Conservation (phyloP, 1,140 invertebrate genomes). For the Brachionus plicatilis region DNA sequence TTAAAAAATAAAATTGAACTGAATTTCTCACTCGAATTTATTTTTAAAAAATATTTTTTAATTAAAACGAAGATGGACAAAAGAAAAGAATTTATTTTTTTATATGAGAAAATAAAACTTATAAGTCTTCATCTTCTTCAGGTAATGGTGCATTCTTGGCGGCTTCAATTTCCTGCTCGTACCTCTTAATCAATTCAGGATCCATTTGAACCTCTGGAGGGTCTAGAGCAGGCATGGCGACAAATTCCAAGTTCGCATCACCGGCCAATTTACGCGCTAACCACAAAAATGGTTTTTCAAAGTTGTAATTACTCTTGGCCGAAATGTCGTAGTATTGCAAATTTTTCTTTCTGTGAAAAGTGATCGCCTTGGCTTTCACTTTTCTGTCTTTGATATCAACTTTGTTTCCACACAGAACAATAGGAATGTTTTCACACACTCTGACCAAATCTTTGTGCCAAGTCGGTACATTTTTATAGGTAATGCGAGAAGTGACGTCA, state of each 20-base stretch:
- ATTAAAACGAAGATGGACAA: background rate
- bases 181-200: slow-evolving; percentile 85
- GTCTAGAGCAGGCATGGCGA: slow-evolving; percentile 93
- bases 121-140: slow-evolving; percentile 39
- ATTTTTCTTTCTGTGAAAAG: slow-evolving; percentile 95
- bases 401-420: slow-evolving; percentile 69
- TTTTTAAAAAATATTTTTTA: slow-evolving; percentile 11
- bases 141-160: slow-evolving; percentile 35
- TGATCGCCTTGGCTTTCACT: slow-evolving; percentile 98
- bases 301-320: slow-evolving; percentile 99
- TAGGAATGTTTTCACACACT: slow-evolving; percentile 98
- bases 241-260: slow-evolving; percentile 97
- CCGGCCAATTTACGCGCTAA: slow-evolving; percentile 88
- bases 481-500: slow-evolving; percentile 96
- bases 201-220: slow-evolving; percentile 98
- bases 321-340: slow-evolving; percentile 99
- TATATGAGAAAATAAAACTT: background rate
- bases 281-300: slow-evolving; percentile 99
- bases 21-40: background rate
- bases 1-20: background rate
- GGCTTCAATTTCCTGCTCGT: slow-evolving; percentile 79
- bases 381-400: slow-evolving; percentile 99
- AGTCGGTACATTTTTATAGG: slow-evolving; percentile 99
- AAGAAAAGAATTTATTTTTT: slow-evolving; percentile 6
- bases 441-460: slow-evolving; percentile 97